Evolutionary conservation across 2,797 vertebrate species (phyloP), one percentile per base, ranked within the genome.

Genomic region (Falco biarmicus): DNA sequence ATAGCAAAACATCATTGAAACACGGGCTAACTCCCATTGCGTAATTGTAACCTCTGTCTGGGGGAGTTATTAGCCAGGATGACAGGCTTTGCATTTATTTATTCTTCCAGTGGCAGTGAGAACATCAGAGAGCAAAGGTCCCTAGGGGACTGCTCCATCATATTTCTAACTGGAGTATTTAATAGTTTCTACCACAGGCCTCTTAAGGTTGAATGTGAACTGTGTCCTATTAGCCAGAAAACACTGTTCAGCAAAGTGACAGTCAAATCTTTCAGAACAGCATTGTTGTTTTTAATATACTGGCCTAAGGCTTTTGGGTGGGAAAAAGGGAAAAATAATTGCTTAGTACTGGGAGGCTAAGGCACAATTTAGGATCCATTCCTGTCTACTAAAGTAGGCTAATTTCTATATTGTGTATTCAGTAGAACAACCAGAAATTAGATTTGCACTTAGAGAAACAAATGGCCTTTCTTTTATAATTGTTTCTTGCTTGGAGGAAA

Each of bases 1-100:
- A 96, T 93, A 91, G 85, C 65, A 87, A 93, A 85, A 83, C 56
- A 20, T 91, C 81, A 91, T 10, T 91, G 96, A 96, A 92, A 94
- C 77, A 87, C 34, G 92, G 87, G 47, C 88, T 87, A 87, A 74
- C 76, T 97, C 93, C 39, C 13, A 34, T 84, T 95, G 85, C 14
- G 77, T 96, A 91, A 84, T 63, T 61, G 79, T 94, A 87, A 95
- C 93, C 93, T 94, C 70, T 89, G 41, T 88, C 76, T 87, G 85
- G 11, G 45, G 65, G 88, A 39, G 50, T 95, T 89, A 43, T 48
- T 47, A 64, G 65, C 94, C 47, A 22, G 34, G 53, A 84, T 63
- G 87, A 89, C 60, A 71, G 66, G 68, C 39, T 79, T 20, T 56
- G 74, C 77, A 74, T 37, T 60, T 87, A 61, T 76, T 91, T 95